Percentiles rank a stretch among this genome's conserved stretches.
Conservation (phyloP, 2,113 vertebrate genomes). For the Mormyrus lacerda region DNA sequence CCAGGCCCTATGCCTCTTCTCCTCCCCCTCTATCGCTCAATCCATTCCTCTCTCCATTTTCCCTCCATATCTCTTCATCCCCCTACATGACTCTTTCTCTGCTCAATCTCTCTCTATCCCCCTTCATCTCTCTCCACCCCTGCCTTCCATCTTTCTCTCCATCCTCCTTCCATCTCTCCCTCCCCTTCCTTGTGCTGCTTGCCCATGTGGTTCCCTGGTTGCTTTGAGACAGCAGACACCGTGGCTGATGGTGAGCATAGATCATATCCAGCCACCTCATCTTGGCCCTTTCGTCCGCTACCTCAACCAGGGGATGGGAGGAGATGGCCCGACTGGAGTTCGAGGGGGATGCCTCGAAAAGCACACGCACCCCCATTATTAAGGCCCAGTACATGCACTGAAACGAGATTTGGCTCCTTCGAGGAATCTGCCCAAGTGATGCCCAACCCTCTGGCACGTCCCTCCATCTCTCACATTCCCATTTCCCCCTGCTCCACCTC, state of each 20-base stretch:
- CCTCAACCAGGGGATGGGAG: not conserved
- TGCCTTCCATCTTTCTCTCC: not conserved
- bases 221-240: constrained; percentile 32
- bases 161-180: not conserved
- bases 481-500: constrained; percentile 32
- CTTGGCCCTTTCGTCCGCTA: not conserved
- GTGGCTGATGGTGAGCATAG: constrained; percentile 36
- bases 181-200: constrained; percentile 20
- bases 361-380: not conserved
- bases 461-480: constrained; percentile 31
- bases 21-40: not conserved
- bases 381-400: not conserved
- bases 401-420: not conserved
- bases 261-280: constrained; percentile 57
- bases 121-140: not conserved
- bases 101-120: not conserved
- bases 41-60: not conserved
- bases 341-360: not conserved
- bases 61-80: not conserved
- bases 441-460: constrained; percentile 33
- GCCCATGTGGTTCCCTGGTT: constrained; percentile 46
- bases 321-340: not conserved
- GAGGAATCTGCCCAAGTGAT: constrained; percentile 36
- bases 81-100: not conserved
- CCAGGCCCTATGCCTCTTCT: not conserved